phyloP scores from a whole-genome alignment of 1,140 invertebrate genomes.

The Mycetomoellerius zeteki region DNA sequence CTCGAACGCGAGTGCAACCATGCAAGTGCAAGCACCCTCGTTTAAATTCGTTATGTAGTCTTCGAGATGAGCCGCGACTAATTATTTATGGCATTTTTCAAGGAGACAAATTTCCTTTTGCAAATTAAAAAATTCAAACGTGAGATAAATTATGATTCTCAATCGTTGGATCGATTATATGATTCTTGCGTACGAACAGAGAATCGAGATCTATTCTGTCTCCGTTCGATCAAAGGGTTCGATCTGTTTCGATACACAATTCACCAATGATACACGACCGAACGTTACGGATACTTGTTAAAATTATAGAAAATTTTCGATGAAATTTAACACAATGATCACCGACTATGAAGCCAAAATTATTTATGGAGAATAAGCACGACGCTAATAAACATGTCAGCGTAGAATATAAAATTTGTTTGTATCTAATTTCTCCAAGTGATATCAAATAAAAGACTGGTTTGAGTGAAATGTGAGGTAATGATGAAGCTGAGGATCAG shows the following conservation, averaged over 20 bases:
- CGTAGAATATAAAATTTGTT: slow-evolving; percentile 9
- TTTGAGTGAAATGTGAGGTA: slow-evolving; percentile 76
- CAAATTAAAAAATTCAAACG: not conserved
- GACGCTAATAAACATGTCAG: not conserved
- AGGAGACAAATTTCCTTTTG: not conserved
- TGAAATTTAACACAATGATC: not conserved
- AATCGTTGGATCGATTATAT: not conserved
- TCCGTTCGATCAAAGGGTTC: not conserved
- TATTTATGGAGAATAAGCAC: not conserved
- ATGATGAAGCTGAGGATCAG: slow-evolving; percentile 78
- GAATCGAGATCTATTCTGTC: not conserved
- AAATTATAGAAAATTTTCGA: not conserved
- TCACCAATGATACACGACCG: not conserved
- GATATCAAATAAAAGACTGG: slow-evolving; percentile 29
- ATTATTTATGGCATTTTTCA: slow-evolving; percentile 24
- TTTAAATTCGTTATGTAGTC: slow-evolving; percentile 46
- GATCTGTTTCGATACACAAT: not conserved
- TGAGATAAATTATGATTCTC: not conserved
- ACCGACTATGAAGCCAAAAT: slow-evolving; percentile 4
- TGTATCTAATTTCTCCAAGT: slow-evolving; percentile 7
- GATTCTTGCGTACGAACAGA: not conserved
- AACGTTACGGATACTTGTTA: not conserved
- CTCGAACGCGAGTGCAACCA: slow-evolving; percentile 70
- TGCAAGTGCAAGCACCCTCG: slow-evolving; percentile 66
- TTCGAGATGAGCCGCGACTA: slow-evolving; percentile 32